Percentiles rank a stretch among this genome's conserved stretches.
phyloP scores from a whole-genome alignment of 1,140 invertebrate genomes.

The Zaprionus kolodkinae region DNA sequence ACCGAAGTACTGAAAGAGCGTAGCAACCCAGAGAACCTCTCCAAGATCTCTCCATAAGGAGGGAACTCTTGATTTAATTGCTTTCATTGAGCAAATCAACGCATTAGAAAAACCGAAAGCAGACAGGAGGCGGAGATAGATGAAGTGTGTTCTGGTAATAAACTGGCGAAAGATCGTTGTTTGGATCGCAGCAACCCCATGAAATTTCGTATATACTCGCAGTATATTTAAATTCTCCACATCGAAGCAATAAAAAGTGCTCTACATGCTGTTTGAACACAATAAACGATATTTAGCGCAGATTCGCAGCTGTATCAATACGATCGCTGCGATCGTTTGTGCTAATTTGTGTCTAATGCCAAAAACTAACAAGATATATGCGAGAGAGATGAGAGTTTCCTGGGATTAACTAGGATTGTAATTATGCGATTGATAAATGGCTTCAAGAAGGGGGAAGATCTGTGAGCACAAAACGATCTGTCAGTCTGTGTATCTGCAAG shows the following conservation, averaged over 20 bases:
- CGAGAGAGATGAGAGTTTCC: too few relatives aligned
- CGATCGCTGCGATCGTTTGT: neutral
- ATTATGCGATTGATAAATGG: neutral
- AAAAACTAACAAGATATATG: neutral
- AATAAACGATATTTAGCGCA: conserved; percentile 1
- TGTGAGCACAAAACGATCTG: neutral
- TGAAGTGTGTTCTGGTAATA: conserved; percentile 26
- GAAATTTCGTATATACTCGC: neutral
- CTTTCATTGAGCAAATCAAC: conserved; percentile 70
- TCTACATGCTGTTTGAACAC: neutral
- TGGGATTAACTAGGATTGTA: neutral
- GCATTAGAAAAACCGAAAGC: conserved; percentile 48
- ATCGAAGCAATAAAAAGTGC: neutral
- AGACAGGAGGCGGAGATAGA: conserved; percentile 27
- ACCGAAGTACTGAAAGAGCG: neutral
- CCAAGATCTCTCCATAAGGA: conserved; percentile 27
- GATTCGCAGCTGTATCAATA: conserved; percentile 37
- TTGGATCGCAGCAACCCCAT: neutral
- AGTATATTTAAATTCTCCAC: neutral
- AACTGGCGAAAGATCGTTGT: conserved; percentile 2
- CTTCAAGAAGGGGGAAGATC: neutral
- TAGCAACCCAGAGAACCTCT: conserved; percentile 5
- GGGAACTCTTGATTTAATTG: conserved; percentile 65
- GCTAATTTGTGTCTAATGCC: conserved; percentile 1
- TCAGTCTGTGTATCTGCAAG: neutral